Evolutionary conservation across 2,888 invertebrate species (phyloP), one percentile per base, ranked within the genome.

Genomic region (Microplitis deprimator): DNA sequence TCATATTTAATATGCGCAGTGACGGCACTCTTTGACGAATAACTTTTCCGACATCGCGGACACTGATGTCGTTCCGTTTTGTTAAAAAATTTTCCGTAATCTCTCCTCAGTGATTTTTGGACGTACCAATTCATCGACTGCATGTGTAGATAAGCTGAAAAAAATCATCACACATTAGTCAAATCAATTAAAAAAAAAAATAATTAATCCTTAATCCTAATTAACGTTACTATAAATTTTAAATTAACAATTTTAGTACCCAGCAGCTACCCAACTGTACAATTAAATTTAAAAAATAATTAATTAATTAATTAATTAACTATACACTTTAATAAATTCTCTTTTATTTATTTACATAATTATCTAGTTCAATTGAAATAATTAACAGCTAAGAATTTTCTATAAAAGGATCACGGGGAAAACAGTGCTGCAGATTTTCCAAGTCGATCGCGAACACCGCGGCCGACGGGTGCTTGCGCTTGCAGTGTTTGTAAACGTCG

Each of bases 401-500:
- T 13, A 13, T 13, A 13, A 50, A 50, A 50, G 50, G 50, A 5
- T 50, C 50, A 0, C 50, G 50, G 5, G 68, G 68, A 41, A 68
- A 68, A n/a, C 40, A 68, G 6, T n/a, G 41, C 41, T 68, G 13
- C 0, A 68, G 16, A 0, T 6, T 39, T 68, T 68, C 41, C 17
- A 77, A 74, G 20, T 78, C 75, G 8, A 78, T 61, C 68, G 75
- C 75, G 71, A 70, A 78, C 7, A 78, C 72, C 5, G 72, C 77
- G 68, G 69, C 79, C 81, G 90, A 89, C 0, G 90, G 89, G 87
- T 91, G 91, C 83, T 89, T 89, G 79, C 89, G 89, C 50, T 90
- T 87, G 16, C 91, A 89, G 85, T 91, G 91, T 75, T 90, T 89
- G 5, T 90, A 85, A 81, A 91, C 83, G 74, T 90, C 90, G 86